phyloP scores from a whole-genome alignment of 2,888 invertebrate species.

The Nebria salina region DNA sequence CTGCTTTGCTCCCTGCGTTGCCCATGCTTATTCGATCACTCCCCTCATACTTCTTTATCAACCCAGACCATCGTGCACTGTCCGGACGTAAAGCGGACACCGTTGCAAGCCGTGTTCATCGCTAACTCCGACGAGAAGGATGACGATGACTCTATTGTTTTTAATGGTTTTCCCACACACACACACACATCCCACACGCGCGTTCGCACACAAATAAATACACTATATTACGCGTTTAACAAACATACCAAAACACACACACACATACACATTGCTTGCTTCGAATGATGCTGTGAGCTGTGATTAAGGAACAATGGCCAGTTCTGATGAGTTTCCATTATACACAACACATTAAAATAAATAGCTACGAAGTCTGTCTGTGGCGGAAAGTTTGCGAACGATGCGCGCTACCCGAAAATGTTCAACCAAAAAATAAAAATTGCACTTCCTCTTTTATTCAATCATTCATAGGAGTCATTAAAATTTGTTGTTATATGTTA shows the following conservation, averaged over 20 bases:
- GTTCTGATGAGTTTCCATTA: slow-evolving; percentile 39
- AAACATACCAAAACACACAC: not conserved
- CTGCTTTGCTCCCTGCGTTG: not conserved
- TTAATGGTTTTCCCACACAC: slow-evolving; percentile 14
- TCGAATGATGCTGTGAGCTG: slow-evolving; percentile 3
- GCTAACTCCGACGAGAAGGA: not conserved
- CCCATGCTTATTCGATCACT: not conserved
- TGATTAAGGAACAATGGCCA: slow-evolving; percentile 41
- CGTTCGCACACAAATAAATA: not conserved
- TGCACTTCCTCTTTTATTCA: not conserved
- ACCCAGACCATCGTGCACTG: slow-evolving; percentile 4
- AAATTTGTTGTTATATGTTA: not conserved
- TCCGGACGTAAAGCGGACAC: not conserved
- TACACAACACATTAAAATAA: slow-evolving; percentile 38
- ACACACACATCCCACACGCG: not conserved
- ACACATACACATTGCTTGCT: not conserved
- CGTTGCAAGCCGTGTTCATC: slow-evolving; percentile 5
- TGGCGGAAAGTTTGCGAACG: not conserved
- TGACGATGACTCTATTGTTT: slow-evolving; percentile 19
- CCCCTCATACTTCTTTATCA: not conserved
- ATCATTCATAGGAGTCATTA: not conserved
- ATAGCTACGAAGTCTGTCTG: not conserved
- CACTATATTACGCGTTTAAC: not conserved
- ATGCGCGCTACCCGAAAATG: not conserved
- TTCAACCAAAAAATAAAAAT: not conserved